phyloP scores from a whole-genome alignment of 2,888 invertebrate genomes.

The Notodonta dromedarius region DNA sequence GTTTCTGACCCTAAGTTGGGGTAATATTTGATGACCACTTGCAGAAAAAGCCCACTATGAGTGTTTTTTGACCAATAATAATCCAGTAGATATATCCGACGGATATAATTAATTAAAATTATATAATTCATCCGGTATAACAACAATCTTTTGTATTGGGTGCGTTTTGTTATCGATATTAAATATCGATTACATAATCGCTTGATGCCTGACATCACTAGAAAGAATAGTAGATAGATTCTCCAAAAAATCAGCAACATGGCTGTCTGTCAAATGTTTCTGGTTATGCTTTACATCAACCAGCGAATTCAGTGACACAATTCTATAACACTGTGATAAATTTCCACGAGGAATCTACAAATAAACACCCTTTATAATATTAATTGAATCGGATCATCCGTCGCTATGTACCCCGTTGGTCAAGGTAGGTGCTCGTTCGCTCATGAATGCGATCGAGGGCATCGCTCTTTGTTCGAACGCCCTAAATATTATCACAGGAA shows the following conservation, averaged over 20 bases:
- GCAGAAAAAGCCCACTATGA: no score
- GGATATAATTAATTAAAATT: no score
- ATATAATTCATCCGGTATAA: no score
- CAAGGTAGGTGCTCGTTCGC: conserved; percentile 66
- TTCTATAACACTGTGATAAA: conserved; percentile 18
- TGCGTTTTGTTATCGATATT: no score
- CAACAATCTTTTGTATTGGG: no score
- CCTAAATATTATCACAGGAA: conserved; percentile 62
- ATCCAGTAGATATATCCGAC: no score
- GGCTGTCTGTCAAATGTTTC: conserved; percentile 6
- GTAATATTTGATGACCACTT: no score
- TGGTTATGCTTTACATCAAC: conserved; percentile 5
- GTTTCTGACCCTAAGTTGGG: no score
- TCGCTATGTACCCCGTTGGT: conserved; percentile 80
- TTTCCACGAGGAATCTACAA: conserved; percentile 53
- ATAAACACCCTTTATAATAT: conserved; percentile 60
- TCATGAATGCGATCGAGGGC: conserved; percentile 43
- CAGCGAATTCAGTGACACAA: conserved; percentile 17
- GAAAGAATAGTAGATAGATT: background rate
- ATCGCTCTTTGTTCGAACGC: conserved; percentile 77
- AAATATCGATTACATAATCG: no score
- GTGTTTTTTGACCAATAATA: no score
- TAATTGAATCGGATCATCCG: conserved; percentile 56
- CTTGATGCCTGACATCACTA: background rate
- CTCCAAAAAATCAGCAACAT: conserved; percentile 3